phyloP scores from a whole-genome alignment of 2,113 vertebrate genomes.

The Camelus dromedarius region DNA sequence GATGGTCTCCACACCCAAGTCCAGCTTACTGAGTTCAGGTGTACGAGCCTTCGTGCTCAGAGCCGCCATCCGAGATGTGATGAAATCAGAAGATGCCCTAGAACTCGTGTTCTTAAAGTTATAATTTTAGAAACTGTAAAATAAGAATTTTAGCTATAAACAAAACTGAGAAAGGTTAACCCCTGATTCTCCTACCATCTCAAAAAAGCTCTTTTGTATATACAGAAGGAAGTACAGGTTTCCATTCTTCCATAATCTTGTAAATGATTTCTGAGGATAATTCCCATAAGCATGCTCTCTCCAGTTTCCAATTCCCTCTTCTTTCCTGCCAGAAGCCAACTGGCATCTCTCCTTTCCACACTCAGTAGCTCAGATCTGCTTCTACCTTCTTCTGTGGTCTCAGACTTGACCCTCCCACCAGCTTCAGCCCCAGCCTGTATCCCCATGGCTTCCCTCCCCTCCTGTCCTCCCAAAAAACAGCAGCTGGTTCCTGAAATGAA shows the following conservation, averaged over 20 bases:
- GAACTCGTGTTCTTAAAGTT: neutral
- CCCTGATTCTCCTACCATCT: conserved; percentile 18
- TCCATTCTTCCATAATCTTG: neutral
- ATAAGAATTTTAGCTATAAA: neutral
- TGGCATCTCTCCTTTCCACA: neutral
- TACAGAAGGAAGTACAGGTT: neutral
- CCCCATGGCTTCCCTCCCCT: neutral
- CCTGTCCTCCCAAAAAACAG: neutral
- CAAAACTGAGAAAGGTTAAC: neutral
- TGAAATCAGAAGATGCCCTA: neutral
- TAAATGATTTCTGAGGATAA: neutral
- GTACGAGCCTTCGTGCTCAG: neutral
- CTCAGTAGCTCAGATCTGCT: neutral
- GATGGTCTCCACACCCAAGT: neutral
- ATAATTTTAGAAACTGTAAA: neutral
- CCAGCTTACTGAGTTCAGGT: neutral
- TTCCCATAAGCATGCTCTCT: neutral
- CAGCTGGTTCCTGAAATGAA: neutral
- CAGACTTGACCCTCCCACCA: rapidly evolving
- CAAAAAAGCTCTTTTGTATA: neutral
- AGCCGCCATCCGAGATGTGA: neutral
- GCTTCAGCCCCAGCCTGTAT: neutral
- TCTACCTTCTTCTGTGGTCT: neutral
- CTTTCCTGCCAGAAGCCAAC: neutral
- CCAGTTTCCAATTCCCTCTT: neutral